Percentiles rank a stretch among this genome's conserved stretches.
phyloP scores from a whole-genome alignment of 2,888 invertebrate species.

The Physocephala rufipes region DNA sequence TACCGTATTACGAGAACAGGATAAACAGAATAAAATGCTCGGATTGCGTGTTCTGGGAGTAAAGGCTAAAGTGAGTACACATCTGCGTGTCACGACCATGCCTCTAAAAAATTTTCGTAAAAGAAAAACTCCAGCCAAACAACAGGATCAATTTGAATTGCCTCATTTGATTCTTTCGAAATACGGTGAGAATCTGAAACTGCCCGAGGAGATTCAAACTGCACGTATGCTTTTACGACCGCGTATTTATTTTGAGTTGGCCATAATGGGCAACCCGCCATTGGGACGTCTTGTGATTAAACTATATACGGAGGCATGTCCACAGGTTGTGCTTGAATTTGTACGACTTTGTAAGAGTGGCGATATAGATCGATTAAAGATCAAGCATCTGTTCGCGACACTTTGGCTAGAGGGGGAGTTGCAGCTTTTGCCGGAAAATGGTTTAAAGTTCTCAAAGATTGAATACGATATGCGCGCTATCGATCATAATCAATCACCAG shows the following conservation, averaged over 20 bases:
- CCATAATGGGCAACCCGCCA: conserved; percentile 46
- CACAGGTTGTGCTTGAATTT: conserved; percentile 58
- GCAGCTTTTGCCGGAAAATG: conserved; percentile 44
- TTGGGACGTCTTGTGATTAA: conserved; percentile 56
- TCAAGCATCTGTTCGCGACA: conserved; percentile 54
- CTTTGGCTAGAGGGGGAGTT: conserved; percentile 59
- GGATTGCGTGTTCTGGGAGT: conserved; percentile 3
- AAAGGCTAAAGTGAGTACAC: background rate
- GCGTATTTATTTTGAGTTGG: conserved; percentile 57
- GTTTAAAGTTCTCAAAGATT: conserved; percentile 32
- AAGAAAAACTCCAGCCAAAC: background rate
- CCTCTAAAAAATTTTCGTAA: background rate
- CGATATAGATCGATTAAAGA: conserved; percentile 42
- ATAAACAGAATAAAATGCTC: background rate
- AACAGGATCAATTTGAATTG: conserved; percentile 11
- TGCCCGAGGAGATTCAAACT: conserved; percentile 30
- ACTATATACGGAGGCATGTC: conserved; percentile 61
- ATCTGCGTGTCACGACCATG: background rate
- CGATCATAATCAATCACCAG: conserved; percentile 55
- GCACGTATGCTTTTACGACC: conserved; percentile 56
- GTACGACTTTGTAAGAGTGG: conserved; percentile 53
- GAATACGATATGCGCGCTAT: conserved; percentile 58
- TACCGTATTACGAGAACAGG: background rate
- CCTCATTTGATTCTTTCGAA: conserved; percentile 36
- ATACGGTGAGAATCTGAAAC: conserved; percentile 25